Evolutionary conservation across 2,113 vertebrate genomes (phyloP), one percentile per base, ranked within the genome.

Genomic region (Dolichotis patagonum): DNA sequence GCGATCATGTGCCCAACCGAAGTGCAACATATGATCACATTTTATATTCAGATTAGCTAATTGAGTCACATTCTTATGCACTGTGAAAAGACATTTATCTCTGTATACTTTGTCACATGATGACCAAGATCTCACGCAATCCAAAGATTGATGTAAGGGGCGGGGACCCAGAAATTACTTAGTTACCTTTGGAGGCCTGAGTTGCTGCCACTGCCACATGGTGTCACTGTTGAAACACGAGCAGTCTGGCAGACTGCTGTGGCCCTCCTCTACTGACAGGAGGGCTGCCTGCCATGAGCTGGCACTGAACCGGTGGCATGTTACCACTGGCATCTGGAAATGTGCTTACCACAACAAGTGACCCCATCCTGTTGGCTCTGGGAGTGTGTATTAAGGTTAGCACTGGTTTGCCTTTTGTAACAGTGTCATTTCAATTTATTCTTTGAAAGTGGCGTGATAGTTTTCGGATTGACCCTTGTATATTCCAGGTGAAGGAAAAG

Each of bases 141-240:
- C 52, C 10, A 63, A 69, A 96, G 43, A 93, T 41, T 91, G 46
- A 54, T 1, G 26, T 38, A 52, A 63, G 85, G 41, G 67, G 88
- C 22, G 75, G 8, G 30, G 26, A 7, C 11, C 24, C 9, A 75
- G 75, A 90, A 82, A 91, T 46, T 52, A 17, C 77, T 56, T 16
- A 52, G 38, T 67, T 11, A 19, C 3, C 7, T 20, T 3, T 7
- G 24, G 28, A 96, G 38, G 19, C 58, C 28, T 19, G 8, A n/a
- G 10, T 49, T 78, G 22, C 32, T 69, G 38, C 82, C 65, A 54
- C 35, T 83, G 73, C 87, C 96, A 91, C 92, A 60, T 7, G 92
- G 58, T 96, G 86, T 96, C 81, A 46, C 86, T 93, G 54, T 88
- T 88, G 94, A 75, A 58, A 77, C 54, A 30, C 5, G 20, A n/a